phyloP scores from a whole-genome alignment of 2,888 invertebrate species.

The Enchytraeus crypticus region DNA sequence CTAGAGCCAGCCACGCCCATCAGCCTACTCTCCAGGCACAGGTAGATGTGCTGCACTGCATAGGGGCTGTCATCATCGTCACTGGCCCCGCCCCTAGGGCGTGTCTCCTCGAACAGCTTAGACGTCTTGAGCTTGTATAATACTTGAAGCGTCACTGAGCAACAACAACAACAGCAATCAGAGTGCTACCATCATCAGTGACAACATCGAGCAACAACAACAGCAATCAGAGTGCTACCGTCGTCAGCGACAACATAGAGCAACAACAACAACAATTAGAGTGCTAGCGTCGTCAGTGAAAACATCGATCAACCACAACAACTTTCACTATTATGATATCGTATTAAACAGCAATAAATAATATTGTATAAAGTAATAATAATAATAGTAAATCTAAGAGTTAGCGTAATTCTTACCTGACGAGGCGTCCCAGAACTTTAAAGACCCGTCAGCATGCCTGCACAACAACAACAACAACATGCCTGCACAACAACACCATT shows the following conservation, averaged over 20 bases:
- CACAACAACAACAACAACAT: constrained; percentile 15
- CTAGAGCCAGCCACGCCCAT: constrained; percentile 83
- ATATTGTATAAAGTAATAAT: no score
- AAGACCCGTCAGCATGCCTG: constrained; percentile 89
- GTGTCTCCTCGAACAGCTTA: constrained; percentile 70
- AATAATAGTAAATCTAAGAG: no score
- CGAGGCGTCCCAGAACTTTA: constrained; percentile 60
- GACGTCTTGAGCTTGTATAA: constrained; percentile 95
- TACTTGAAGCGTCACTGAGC: constrained; percentile 78
- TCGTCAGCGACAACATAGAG: no score
- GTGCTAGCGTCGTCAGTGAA: no score
- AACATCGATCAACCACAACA: no score
- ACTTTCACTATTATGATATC: no score
- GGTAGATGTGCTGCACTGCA: constrained; percentile 70
- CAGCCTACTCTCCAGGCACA: constrained; percentile 85
- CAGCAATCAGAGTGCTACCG: no score
- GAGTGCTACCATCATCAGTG: no score
- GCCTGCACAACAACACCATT: no score
- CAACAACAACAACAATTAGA: no score
- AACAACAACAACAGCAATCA: neutral
- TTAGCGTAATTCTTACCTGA: constrained; percentile 24
- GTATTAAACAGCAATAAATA: no score
- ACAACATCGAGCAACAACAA: no score
- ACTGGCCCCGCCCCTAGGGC: constrained; percentile 33
- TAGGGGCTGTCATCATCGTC: constrained; percentile 69